Evolutionary conservation across 2,888 invertebrate genomes (phyloP).

Genomic region (Lordiphosa andalusiaca): DNA sequence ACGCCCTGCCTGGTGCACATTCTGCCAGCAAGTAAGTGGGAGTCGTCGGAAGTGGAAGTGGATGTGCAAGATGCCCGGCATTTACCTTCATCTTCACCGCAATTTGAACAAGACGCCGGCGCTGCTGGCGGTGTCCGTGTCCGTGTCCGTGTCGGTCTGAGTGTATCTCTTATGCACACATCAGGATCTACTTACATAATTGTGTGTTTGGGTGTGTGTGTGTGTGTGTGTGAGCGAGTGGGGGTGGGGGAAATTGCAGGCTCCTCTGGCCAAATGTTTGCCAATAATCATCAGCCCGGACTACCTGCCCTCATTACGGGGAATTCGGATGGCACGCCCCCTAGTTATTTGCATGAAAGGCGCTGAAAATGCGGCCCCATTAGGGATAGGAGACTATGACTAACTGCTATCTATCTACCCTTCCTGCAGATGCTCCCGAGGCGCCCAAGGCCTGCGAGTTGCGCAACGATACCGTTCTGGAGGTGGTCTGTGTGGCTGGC

Average conservation of each 20-base stretch:
- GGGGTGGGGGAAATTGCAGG: slow-evolving; percentile 14
- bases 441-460: slow-evolving; percentile 88
- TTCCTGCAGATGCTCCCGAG: slow-evolving; percentile 86
- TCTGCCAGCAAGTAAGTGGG: slow-evolving; percentile 87
- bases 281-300: slow-evolving; percentile 51
- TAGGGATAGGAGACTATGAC: slow-evolving; percentile 32
- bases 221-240: no score
- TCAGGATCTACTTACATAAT: slow-evolving; percentile 72
- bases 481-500: slow-evolving; percentile 88
- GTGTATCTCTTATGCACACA: slow-evolving; percentile 56
- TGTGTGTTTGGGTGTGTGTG: slow-evolving; percentile 28
- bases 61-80: slow-evolving; percentile 22
- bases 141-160: slow-evolving; percentile 25
- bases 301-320: slow-evolving; percentile 21
- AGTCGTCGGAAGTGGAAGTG: slow-evolving; percentile 23
- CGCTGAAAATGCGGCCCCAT: slow-evolving; percentile 27
- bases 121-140: slow-evolving; percentile 16
- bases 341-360: slow-evolving; percentile 49
- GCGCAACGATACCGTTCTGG: slow-evolving; percentile 84
- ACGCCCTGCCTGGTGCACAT: slow-evolving; percentile 91
- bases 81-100: slow-evolving; percentile 50
- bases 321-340: slow-evolving; percentile 37
- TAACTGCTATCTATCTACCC: slow-evolving; percentile 26
- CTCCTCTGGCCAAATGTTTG: slow-evolving; percentile 33
- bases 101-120: slow-evolving; percentile 49